Conservation (phyloP, 1,140 invertebrate species). For the Campodea augens region DNA sequence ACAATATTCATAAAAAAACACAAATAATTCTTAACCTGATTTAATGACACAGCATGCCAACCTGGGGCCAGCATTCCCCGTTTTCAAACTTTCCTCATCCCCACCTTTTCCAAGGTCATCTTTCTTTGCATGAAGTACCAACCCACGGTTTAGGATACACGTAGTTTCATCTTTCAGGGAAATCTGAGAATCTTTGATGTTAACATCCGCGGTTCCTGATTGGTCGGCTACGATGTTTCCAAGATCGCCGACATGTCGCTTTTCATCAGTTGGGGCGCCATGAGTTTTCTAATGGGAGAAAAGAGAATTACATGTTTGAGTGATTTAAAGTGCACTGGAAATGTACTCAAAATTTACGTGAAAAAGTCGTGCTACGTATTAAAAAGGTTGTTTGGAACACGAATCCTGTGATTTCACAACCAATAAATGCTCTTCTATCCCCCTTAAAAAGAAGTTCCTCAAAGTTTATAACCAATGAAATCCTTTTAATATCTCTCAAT, state of each 20-base stretch:
- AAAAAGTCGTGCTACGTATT: too few relatives aligned
- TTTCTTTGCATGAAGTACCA: conserved; percentile 26
- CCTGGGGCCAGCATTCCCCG: conserved; percentile 31
- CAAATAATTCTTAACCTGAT: too few relatives aligned
- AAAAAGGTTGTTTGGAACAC: too few relatives aligned
- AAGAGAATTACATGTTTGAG: too few relatives aligned
- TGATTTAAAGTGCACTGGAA: too few relatives aligned
- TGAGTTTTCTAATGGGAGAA: conserved; percentile 38
- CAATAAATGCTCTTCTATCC: too few relatives aligned
- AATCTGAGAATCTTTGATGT: conserved; percentile 42
- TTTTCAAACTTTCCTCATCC: conserved; percentile 25
- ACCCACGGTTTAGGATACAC: conserved; percentile 31
- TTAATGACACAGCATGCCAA: conserved; percentile 33
- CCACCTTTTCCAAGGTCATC: conserved; percentile 33
- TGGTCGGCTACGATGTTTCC: conserved; percentile 55
- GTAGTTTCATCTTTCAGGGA: conserved; percentile 33
- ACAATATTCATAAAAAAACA: too few relatives aligned
- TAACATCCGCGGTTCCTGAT: conserved; percentile 34
- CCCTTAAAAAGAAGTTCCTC: too few relatives aligned
- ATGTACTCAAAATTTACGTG: too few relatives aligned
- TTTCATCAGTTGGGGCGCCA: conserved; percentile 41
- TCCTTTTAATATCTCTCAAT: too few relatives aligned
- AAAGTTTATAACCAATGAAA: too few relatives aligned
- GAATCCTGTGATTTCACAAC: too few relatives aligned
- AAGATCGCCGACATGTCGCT: conserved; percentile 74